Percentiles rank a stretch among this genome's conserved stretches.
Conservation (phyloP, 2,113 vertebrate genomes). For the Aldabrachelys gigantea region DNA sequence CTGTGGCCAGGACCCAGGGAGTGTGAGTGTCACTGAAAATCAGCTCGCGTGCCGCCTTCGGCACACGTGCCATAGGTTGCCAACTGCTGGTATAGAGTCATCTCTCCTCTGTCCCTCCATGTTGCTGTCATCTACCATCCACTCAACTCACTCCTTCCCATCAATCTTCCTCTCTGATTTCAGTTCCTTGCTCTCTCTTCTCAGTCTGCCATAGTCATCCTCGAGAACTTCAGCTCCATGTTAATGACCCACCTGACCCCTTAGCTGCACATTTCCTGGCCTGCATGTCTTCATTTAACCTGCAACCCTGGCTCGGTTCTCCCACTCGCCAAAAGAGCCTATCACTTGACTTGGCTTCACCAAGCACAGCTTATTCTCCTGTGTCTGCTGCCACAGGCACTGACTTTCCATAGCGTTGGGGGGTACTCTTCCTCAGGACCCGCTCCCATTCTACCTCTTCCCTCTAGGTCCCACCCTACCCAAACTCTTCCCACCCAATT, state of each 20-base stretch:
- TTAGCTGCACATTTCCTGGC: background rate
- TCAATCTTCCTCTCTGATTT: background rate
- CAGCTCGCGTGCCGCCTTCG: no score
- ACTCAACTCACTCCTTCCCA: background rate
- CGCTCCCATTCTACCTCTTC: no score
- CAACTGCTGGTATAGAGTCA: accelerated
- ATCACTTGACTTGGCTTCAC: background rate
- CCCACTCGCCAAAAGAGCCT: background rate
- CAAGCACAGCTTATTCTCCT: background rate
- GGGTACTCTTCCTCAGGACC: no score
- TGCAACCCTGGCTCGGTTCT: background rate
- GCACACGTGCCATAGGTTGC: no score
- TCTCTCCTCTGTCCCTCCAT: accelerated
- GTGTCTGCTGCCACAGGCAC: background rate
- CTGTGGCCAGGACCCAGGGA: no score
- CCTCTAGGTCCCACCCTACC: no score
- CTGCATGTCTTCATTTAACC: background rate
- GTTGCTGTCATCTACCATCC: background rate
- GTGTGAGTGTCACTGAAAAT: no score
- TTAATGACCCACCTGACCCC: background rate
- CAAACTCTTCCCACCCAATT: no score
- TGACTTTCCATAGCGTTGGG: no score
- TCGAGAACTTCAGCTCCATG: background rate
- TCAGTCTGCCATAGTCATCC: background rate
- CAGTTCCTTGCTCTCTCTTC: background rate